phyloP scores from a whole-genome alignment of 2,888 invertebrate genomes.

The Calliopum simillimum region DNA sequence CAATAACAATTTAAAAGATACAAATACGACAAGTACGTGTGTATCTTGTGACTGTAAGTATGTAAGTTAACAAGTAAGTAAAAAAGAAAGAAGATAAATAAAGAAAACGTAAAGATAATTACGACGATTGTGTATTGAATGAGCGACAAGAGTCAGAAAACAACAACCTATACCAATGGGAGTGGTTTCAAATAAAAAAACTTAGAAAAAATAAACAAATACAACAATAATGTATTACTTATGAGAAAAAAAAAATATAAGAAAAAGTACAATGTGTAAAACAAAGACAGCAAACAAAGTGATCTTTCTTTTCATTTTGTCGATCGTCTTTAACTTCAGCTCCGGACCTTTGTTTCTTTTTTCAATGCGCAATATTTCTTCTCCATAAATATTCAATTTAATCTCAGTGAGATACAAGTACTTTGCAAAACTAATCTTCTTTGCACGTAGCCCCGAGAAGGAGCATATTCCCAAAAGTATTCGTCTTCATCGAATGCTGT shows the following conservation, averaged over 20 bases:
- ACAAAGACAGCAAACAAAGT: slow-evolving; percentile 11
- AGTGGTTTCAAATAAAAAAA: neutral
- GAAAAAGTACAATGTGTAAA: neutral
- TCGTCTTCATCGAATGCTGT: too few relatives aligned
- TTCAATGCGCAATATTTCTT: neutral
- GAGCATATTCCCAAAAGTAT: too few relatives aligned
- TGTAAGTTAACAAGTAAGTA: too few relatives aligned
- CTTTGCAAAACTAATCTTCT: too few relatives aligned
- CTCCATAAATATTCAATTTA: neutral
- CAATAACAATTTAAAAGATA: slow-evolving; percentile 28
- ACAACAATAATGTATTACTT: neutral
- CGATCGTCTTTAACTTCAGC: neutral
- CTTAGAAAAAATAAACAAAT: neutral
- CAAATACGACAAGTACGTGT: neutral
- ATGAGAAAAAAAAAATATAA: neutral
- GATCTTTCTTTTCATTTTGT: neutral
- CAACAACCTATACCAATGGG: slow-evolving; percentile 17
- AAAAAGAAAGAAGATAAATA: too few relatives aligned
- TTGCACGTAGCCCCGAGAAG: too few relatives aligned
- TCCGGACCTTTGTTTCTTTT: neutral
- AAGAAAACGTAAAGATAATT: slow-evolving; percentile 19
- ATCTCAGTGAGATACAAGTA: neutral
- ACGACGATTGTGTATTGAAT: slow-evolving; percentile 8
- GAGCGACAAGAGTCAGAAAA: slow-evolving; percentile 11
- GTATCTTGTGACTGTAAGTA: too few relatives aligned